Percentiles rank a stretch among this genome's conserved stretches.
Conservation (phyloP, 2,888 invertebrate genomes). For the Phortica magna region DNA sequence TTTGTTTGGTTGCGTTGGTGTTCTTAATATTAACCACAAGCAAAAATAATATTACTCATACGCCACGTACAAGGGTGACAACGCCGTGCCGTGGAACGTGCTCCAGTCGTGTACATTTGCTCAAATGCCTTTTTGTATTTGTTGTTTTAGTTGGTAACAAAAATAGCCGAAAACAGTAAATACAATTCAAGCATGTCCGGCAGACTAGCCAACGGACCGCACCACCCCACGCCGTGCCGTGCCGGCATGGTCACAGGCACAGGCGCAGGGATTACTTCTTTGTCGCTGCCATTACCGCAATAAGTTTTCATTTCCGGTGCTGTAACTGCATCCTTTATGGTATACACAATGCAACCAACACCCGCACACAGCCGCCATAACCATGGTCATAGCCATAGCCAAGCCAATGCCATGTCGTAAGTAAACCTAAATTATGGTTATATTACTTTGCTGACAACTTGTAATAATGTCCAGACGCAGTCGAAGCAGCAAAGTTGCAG, state of each 20-base stretch:
- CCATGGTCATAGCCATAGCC: neutral
- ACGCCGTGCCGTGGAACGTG: neutral
- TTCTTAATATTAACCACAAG: neutral
- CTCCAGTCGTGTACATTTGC: neutral
- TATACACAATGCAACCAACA: neutral
- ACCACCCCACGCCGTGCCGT: too few species aligned
- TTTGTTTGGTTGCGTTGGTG: neutral
- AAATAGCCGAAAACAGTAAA: slow-evolving; percentile 25
- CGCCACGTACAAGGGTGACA: slow-evolving; percentile 16
- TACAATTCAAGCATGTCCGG: slow-evolving; percentile 26
- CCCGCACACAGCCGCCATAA: neutral
- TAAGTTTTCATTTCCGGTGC: slow-evolving; percentile 30
- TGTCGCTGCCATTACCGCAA: slow-evolving; percentile 16
- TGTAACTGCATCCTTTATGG: slow-evolving; percentile 24
- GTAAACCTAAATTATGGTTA: slow-evolving; percentile 33
- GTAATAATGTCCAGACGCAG: slow-evolving; percentile 30
- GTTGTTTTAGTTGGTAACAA: neutral
- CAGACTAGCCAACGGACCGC: neutral
- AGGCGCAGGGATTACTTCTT: neutral
- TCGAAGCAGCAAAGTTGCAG: slow-evolving; percentile 18
- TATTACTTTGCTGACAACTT: slow-evolving; percentile 33
- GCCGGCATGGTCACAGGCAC: neutral
- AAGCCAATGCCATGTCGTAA: neutral
- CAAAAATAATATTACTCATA: slow-evolving; percentile 19
- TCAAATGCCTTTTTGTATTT: too few species aligned